Evolutionary conservation across 1,140 invertebrate genomes (phyloP), one percentile per base, ranked within the genome.

Genomic region (Dendroctonus ponderosae): DNA sequence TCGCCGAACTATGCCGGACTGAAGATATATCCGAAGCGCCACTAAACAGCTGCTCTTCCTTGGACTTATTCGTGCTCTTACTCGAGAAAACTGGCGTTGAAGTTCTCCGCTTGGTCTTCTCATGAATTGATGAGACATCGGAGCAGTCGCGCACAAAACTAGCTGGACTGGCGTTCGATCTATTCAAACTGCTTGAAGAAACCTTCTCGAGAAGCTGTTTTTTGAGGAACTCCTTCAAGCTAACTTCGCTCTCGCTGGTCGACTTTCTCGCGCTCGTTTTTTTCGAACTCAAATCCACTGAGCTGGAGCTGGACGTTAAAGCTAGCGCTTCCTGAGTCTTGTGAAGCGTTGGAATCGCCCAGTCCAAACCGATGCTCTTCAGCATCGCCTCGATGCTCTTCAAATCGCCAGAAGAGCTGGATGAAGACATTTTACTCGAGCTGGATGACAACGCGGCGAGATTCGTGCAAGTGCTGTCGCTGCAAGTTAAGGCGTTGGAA

Each of bases 251-350:
- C 8, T 43, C 60, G 61, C 63, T 71, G 5, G 52, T 40, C n/a
- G 67, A 50, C 4, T 51, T 67, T 0, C 40, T 5, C 3, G 39
- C 12, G 8, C 53, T 53, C 11, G 50, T 59, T 41, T 49, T 64
- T 61, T 68, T 69, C 48, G 53, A 52, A 72, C 79, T 81, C 6
- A 79, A 76, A 67, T 80, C 81, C 7, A 80, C 80, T 0, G 86
- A 83, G 60, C 80, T 83, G 0, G 81, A 85, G 41, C 85, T 87
- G 0, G 86, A 86, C 5, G 85, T 85, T 7, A 86, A 79, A 9
- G 85, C 85, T 62, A 85, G 80, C 3, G 85, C 81, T 71, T 88
- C 83, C 38, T 85, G 82, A 7, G 85, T 88, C 77, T 87, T 89
- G 64, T 85, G 86, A 40, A 88, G 76, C 2, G 85, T 87, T 3